Percentiles rank a stretch among this genome's conserved stretches.
These are phyloP conservation scores for Dryococelus australis DNA, from an alignment of 2,888 invertebrate genomes.

Conservation along the genomic window DNA sequence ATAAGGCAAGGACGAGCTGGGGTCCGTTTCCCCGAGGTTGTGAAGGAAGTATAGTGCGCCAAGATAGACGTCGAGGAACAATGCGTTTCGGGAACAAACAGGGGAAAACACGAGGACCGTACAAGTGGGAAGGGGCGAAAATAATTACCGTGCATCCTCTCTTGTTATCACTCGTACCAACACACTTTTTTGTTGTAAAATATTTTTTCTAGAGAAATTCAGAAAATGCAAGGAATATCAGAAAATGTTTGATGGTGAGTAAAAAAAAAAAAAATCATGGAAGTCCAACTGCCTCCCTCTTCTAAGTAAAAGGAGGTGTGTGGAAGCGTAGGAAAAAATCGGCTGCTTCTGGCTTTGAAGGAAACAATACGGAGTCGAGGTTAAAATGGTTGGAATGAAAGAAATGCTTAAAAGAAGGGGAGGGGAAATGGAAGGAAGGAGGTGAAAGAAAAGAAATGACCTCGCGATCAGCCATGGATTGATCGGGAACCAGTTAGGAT, in stretches of 20 bases:
- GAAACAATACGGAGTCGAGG: neutral
- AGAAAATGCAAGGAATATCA: neutral
- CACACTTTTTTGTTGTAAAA: neutral
- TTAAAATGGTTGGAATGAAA: constrained; percentile 26
- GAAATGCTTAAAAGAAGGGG: neutral
- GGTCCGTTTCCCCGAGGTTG: no score
- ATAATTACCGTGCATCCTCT: neutral
- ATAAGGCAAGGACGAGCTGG: no score
- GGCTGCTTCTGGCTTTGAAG: constrained; percentile 16
- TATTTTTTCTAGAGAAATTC: neutral
- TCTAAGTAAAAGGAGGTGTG: neutral
- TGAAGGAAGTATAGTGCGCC: neutral
- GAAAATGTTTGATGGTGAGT: neutral
- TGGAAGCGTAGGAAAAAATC: neutral
- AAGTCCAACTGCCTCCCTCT: neutral
- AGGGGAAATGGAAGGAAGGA: constrained; percentile 16
- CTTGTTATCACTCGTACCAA: neutral
- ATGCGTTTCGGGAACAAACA: neutral
- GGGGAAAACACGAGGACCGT: neutral
- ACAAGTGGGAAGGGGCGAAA: neutral
- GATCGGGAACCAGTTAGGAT: constrained; percentile 25
- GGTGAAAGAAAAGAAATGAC: constrained; percentile 37
- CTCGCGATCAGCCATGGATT: constrained; percentile 40
- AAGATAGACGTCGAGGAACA: neutral
- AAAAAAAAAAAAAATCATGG: neutral